phyloP scores from a whole-genome alignment of 1,140 invertebrate species.

The Protaetia brevitarsis region DNA sequence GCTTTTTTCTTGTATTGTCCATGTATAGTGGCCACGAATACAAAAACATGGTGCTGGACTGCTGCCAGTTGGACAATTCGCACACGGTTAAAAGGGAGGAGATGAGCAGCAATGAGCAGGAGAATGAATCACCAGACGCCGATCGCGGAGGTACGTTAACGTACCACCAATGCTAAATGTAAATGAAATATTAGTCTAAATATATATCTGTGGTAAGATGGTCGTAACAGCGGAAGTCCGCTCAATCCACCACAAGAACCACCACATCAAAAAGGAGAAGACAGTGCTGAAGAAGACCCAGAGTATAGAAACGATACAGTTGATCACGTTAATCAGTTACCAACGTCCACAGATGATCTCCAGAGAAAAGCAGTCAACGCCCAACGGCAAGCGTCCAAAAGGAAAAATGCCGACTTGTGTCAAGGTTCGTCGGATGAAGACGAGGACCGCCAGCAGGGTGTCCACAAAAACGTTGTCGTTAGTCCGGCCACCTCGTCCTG shows the following conservation, averaged over 20 bases:
- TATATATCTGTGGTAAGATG: slow-evolving; percentile 50
- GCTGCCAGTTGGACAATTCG: slow-evolving; percentile 81
- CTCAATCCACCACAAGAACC: slow-evolving; percentile 55
- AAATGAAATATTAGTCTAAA: slow-evolving; percentile 36
- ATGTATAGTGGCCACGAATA: slow-evolving; percentile 89
- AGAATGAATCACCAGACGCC: slow-evolving; percentile 81
- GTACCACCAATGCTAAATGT: slow-evolving; percentile 47
- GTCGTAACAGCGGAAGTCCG: slow-evolving; percentile 56
- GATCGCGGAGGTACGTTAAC: slow-evolving; percentile 65
- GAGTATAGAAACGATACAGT: slow-evolving; percentile 56
- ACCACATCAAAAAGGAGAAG: slow-evolving; percentile 52
- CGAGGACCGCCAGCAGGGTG: slow-evolving; percentile 36
- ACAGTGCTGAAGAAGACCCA: slow-evolving; percentile 53
- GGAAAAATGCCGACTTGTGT: slow-evolving; percentile 54
- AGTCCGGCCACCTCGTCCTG: slow-evolving; percentile 63
- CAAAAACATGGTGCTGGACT: slow-evolving; percentile 87
- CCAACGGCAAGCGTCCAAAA: slow-evolving; percentile 51
- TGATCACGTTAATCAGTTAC: slow-evolving; percentile 49
- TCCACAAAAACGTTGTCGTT: slow-evolving; percentile 51
- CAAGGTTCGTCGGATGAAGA: slow-evolving; percentile 59
- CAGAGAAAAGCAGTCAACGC: slow-evolving; percentile 41
- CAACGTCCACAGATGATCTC: slow-evolving; percentile 28
- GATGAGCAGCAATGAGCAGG: slow-evolving; percentile 72
- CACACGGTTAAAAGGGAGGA: slow-evolving; percentile 77
- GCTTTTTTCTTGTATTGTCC: no score